phyloP scores from a whole-genome alignment of 2,113 vertebrate species.

The Xenus cinereus region DNA sequence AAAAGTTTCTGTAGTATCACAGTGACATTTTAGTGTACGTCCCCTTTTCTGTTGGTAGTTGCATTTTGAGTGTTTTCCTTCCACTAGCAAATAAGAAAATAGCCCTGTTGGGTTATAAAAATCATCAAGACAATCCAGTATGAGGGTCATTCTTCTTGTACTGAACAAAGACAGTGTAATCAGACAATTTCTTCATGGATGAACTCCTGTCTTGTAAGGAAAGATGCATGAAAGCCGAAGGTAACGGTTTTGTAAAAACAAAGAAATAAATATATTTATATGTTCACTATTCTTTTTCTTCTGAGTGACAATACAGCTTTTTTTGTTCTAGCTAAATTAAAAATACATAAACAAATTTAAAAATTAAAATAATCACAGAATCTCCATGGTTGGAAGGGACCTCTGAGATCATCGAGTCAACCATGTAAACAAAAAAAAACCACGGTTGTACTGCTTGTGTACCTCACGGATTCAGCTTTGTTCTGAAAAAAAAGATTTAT shows the following conservation, averaged over 20 bases:
- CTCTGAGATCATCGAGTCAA: no score
- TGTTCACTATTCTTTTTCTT: background rate
- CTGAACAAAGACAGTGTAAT: background rate
- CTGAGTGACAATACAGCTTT: background rate
- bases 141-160: background rate
- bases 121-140: background rate
- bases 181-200: background rate
- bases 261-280: background rate
- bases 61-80: background rate
- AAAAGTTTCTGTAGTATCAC: background rate
- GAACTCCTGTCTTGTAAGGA: background rate
- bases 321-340: background rate
- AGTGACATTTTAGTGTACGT: background rate
- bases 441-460: background rate
- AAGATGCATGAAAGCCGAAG: background rate
- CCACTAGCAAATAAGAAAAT: background rate
- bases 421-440: no score
- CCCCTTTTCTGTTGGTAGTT: background rate
- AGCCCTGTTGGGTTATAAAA: background rate
- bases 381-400: no score
- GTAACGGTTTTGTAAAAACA: background rate
- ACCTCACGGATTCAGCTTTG: background rate
- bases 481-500: background rate
- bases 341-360: background rate
- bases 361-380: background rate